phyloP scores from a whole-genome alignment of 2,797 vertebrate species.

The Orientallactaga sibirica region DNA sequence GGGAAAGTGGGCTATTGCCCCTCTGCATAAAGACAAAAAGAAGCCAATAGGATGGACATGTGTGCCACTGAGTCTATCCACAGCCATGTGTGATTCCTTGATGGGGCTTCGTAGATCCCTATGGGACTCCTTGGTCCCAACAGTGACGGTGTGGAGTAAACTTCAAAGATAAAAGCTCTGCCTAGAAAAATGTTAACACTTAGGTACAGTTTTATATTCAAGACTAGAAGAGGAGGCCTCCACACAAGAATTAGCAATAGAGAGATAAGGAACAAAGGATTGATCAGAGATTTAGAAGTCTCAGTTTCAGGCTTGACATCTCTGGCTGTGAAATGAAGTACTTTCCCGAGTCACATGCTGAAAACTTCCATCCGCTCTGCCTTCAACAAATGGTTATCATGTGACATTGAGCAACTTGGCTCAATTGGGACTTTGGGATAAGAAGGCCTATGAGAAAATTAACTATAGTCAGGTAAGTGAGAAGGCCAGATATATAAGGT shows the following conservation, averaged over 20 bases:
- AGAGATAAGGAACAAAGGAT: neutral
- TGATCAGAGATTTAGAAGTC: neutral
- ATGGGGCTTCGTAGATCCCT: neutral
- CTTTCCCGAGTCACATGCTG: neutral
- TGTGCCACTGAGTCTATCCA: neutral
- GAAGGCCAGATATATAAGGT: neutral
- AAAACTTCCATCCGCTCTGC: neutral
- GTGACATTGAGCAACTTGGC: neutral
- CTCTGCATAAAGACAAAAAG: neutral
- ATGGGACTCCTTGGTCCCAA: neutral
- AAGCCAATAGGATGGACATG: too few relatives aligned
- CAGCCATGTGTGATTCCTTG: neutral
- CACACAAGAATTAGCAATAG: neutral
- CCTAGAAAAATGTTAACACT: neutral
- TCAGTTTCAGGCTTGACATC: neutral
- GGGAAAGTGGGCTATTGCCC: neutral
- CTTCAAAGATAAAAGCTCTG: conserved; percentile 39
- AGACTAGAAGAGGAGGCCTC: neutral
- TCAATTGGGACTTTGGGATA: neutral
- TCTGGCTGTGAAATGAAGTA: neutral
- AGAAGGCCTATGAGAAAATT: neutral
- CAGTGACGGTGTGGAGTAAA: neutral
- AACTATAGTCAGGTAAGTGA: neutral
- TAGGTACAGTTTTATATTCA: conserved; percentile 2
- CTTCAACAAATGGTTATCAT: neutral